Evolutionary conservation across 37 sponge, comb jelly and placozoan species (phyloP).

Genomic region (Amphimedon queenslandica): DNA sequence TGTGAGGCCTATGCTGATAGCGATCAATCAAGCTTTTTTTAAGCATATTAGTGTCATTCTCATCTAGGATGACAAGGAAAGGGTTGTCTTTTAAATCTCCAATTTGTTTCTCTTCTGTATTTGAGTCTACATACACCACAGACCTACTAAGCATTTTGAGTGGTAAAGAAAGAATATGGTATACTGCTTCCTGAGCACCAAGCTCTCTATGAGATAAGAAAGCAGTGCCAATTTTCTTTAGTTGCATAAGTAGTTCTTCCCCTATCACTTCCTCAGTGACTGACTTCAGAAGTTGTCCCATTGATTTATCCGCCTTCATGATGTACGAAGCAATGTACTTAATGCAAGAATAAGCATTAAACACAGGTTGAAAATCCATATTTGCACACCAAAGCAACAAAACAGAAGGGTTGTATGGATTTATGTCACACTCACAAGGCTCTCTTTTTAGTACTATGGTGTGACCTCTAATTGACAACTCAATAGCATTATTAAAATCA

Average conservation of each 20-base stretch:
- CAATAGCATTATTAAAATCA: too few relatives aligned
- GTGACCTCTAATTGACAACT: too few relatives aligned
- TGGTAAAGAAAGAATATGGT: neutral
- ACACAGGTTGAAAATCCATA: slow-evolving; percentile 12
- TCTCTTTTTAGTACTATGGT: too few relatives aligned
- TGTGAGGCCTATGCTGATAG: neutral
- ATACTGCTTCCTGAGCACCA: slow-evolving; percentile 18
- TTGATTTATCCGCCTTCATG: slow-evolving; percentile 12
- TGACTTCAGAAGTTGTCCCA: slow-evolving; percentile 4
- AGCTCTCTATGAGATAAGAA: slow-evolving; percentile 7
- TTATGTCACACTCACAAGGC: neutral
- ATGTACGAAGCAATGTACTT: slow-evolving; percentile 16
- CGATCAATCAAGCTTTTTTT: neutral
- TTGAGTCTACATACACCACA: slow-evolving; percentile 15
- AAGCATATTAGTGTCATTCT: neutral
- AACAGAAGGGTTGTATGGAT: neutral
- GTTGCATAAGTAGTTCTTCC: slow-evolving; percentile 1
- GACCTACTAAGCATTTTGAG: neutral
- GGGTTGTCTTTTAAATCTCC: neutral
- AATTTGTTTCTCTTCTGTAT: neutral
- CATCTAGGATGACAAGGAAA: neutral
- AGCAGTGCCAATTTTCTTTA: slow-evolving; percentile 1
- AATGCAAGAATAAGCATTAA: slow-evolving; percentile 22
- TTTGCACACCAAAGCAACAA: slow-evolving; percentile 6
- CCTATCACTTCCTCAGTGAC: neutral